Evolutionary conservation across 2,797 vertebrate genomes (phyloP).

Genomic region (Loris lydekkerianus): DNA sequence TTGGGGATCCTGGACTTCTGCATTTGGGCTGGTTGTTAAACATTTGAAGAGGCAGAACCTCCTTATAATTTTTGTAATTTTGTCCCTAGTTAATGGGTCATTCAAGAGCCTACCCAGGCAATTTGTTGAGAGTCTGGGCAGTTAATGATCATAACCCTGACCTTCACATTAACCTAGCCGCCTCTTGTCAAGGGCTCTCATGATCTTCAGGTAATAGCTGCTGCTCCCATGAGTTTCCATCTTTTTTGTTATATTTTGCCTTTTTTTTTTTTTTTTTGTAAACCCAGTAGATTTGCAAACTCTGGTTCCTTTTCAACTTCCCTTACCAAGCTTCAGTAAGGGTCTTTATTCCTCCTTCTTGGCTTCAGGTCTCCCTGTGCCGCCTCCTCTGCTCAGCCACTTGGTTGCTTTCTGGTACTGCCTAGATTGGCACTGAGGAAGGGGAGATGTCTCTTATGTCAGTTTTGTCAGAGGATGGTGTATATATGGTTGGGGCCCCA

Average conservation of each 20-base stretch:
- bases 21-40: slow-evolving; percentile 49
- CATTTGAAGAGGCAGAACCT: slow-evolving; percentile 73
- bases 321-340: background rate
- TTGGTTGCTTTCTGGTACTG: background rate
- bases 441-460: background rate
- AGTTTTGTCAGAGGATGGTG: background rate
- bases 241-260: background rate
- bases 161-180: slow-evolving; percentile 80
- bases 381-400: background rate
- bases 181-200: slow-evolving; percentile 72
- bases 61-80: slow-evolving; percentile 75
- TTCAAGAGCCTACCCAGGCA: slow-evolving; percentile 76
- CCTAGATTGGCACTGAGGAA: background rate
- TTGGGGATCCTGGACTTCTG: slow-evolving; percentile 37
- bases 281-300: background rate
- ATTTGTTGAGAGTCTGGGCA: slow-evolving; percentile 78
- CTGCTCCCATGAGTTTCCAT: slow-evolving; percentile 37
- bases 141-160: slow-evolving; percentile 80
- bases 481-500: background rate
- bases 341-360: background rate
- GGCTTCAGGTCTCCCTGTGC: background rate
- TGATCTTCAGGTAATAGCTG: slow-evolving; percentile 81
- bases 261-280: background rate
- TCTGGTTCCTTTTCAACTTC: background rate
- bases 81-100: slow-evolving; percentile 80